Percentiles rank a stretch among this genome's conserved stretches.
phyloP scores from a whole-genome alignment of 2,113 vertebrate genomes.

The Oostethus manadensis region DNA sequence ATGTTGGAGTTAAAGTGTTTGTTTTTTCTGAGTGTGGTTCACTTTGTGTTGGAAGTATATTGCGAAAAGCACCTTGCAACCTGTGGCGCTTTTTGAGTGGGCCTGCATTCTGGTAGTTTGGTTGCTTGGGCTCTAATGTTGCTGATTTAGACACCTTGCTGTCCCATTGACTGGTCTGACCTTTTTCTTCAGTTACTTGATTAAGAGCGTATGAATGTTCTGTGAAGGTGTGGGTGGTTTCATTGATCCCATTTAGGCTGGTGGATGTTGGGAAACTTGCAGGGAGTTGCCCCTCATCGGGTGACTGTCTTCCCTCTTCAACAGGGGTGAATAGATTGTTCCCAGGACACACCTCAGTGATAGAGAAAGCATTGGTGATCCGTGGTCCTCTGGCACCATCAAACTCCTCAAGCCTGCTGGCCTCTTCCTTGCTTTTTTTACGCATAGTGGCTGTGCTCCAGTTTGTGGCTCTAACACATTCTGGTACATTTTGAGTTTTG shows the following conservation, averaged over 20 bases:
- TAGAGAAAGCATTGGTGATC: slow-evolving; percentile 97
- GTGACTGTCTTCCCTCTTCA: slow-evolving; percentile 77
- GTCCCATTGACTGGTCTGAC: slow-evolving; percentile 41
- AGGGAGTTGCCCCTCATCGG: slow-evolving; percentile 65
- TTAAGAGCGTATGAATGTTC: slow-evolving; percentile 93
- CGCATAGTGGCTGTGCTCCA: slow-evolving; percentile 27
- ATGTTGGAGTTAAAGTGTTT: slow-evolving; percentile 26
- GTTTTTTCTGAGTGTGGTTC: slow-evolving; percentile 37
- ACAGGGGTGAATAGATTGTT: slow-evolving; percentile 84
- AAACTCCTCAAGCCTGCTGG: slow-evolving; percentile 76
- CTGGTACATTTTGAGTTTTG: slow-evolving; percentile 11
- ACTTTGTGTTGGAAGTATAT: slow-evolving; percentile 32
- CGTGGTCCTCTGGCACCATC: slow-evolving; percentile 83
- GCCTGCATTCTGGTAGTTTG: slow-evolving; percentile 57
- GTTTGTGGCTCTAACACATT: slow-evolving; percentile 39
- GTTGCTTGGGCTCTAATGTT: slow-evolving; percentile 51
- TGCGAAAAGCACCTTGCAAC: slow-evolving; percentile 41
- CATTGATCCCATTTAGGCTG: slow-evolving; percentile 65
- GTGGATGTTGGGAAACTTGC: slow-evolving; percentile 59
- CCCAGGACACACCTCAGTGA: slow-evolving; percentile 83
- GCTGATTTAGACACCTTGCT: slow-evolving; percentile 45
- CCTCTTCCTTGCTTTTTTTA: slow-evolving; percentile 64
- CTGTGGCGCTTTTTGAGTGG: slow-evolving; percentile 76
- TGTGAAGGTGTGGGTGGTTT: slow-evolving; percentile 80
- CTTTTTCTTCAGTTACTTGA: slow-evolving; percentile 56